These are phyloP conservation scores for Cliona cf. orientalis DNA, from an alignment of 37 sponge, comb jelly and placozoan genomes.

Conservation along the genomic window DNA sequence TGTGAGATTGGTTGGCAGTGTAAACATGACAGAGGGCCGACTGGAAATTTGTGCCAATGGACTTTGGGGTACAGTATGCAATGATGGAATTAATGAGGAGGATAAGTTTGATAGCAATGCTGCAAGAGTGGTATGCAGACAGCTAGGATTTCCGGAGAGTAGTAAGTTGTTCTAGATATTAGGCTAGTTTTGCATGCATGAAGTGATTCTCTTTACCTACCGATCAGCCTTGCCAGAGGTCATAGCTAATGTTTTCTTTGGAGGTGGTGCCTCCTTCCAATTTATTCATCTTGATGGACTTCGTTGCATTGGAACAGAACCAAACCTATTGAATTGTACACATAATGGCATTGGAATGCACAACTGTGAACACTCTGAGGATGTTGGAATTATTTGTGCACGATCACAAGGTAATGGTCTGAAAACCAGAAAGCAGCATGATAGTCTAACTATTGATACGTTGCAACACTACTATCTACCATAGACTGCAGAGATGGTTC, in stretches of 20 bases:
- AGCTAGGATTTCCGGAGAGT: background rate
- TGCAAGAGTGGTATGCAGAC: slow-evolving; percentile 1
- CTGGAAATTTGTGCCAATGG: too few relatives aligned
- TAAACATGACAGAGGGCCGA: too few relatives aligned
- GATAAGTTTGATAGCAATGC: background rate
- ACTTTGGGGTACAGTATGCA: too few relatives aligned
- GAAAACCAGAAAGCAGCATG: background rate
- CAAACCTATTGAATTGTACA: background rate
- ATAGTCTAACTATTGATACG: too few relatives aligned
- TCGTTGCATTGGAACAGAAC: background rate
- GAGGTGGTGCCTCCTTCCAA: background rate
- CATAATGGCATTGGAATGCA: background rate
- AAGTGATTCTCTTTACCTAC: too few relatives aligned
- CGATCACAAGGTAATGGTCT: background rate
- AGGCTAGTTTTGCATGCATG: too few relatives aligned
- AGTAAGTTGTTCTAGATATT: too few relatives aligned
- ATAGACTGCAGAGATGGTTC: background rate
- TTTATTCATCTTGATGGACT: background rate
- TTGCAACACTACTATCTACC: too few relatives aligned
- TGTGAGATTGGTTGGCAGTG: too few relatives aligned
- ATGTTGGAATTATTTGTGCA: slow-evolving; percentile 14
- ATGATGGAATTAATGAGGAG: too few relatives aligned
- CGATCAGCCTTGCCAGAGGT: too few relatives aligned
- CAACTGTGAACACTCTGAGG: background rate
- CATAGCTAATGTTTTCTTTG: background rate